Base-by-base conservation (phyloP, 2,888 invertebrate species). In the Caenorhabditis afra region DNA sequence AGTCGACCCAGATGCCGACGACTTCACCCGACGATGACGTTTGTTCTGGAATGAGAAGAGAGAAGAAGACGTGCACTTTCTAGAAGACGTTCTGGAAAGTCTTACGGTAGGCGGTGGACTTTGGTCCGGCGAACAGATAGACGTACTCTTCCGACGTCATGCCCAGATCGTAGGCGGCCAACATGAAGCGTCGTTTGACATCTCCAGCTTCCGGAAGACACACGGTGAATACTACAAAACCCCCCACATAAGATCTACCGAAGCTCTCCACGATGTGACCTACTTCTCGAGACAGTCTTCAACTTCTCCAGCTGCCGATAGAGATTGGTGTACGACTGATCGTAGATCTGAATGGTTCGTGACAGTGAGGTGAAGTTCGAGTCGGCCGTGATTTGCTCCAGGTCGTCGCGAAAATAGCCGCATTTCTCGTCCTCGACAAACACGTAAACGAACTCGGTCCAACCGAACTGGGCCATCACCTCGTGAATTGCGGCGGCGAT, bases 131-230 rank as follows among this genome's bases (percentile, higher is more conserved):
- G 12, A 86, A 78, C 11, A 86, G n/a, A 47, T 82, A 84, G 8
- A 86, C 86, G 49, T 82, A 87, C 18, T 87, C 87, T n/a, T 84
- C 80, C 1, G 83, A 79, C 10, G 80, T 49, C 79, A 79, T 71
- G 57, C 75, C 58, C 10, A 77, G 18, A 18, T 79, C 74, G 47
- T 70, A 70, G 1, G 75, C 75, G 16, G 79, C 79, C 37, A 79
- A n/a, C 79, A 79, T 79, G 20, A 74, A 74, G 3, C 52, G 1
- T 47, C 79, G 35, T 50, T 79, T 79, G 3, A 74, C 53, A 16
- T 65, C 62, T 18, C 80, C 71, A 10, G 61, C 64, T 45, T 80
- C 73, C 4, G 83, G 79, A n/a, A 83, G 67, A 53, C 83, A 83
- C 0, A 83, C 74, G 0, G 75, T 79, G 62, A 83, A 81, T 20